phyloP scores from a whole-genome alignment of 2,888 invertebrate genomes.

The Drosophila birchii region DNA sequence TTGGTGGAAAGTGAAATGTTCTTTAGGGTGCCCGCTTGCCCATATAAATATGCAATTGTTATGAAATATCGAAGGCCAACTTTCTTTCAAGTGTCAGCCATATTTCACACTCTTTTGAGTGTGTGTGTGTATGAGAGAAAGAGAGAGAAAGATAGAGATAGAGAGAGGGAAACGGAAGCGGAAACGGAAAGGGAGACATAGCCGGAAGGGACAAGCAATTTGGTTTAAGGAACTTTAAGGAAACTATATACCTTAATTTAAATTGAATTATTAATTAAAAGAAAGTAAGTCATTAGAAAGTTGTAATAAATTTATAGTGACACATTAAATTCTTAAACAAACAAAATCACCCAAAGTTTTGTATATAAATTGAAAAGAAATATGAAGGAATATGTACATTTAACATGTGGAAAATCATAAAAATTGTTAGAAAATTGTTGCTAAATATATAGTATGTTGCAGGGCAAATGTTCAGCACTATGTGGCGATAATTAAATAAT shows the following conservation, averaged over 20 bases:
- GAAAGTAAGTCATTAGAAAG: not conserved
- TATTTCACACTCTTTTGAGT: constrained; percentile 37
- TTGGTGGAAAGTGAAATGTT: not conserved
- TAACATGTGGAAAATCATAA: no score
- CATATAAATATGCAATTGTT: constrained; percentile 51
- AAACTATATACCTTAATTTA: not conserved
- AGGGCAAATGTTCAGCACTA: no score
- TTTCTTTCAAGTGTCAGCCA: constrained; percentile 42
- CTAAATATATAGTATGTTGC: no score
- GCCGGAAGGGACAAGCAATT: constrained; percentile 58
- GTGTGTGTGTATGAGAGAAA: constrained; percentile 1
- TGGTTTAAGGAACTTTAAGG: not conserved
- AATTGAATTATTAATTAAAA: not conserved
- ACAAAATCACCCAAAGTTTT: no score
- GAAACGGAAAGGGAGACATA: not conserved
- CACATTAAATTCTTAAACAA: no score
- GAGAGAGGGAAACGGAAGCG: no score
- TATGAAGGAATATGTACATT: no score
- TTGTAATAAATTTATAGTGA: no score
- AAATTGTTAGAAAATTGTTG: no score
- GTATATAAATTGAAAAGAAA: no score
- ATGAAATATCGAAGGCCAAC: constrained; percentile 51
- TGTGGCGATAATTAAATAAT: no score
- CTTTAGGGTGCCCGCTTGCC: constrained; percentile 14
- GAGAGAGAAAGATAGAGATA: not conserved